Base-by-base conservation (phyloP, 1,140 invertebrate genomes). In the Rhagoletis pomonella region DNA sequence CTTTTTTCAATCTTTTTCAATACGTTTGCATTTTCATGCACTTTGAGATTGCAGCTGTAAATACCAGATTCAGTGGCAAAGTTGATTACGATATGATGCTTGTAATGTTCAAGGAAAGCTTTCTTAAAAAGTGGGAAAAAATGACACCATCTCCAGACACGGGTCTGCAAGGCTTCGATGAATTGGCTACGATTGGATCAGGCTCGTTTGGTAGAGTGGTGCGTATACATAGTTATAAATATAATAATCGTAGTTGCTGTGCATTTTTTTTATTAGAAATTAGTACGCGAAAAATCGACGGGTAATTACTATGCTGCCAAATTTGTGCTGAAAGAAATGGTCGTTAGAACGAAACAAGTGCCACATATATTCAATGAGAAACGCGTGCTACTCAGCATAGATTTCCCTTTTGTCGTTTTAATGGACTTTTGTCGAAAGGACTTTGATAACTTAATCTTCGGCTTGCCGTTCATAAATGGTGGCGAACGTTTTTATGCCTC, bases 401-500 rank as follows among this genome's bases (percentile, higher is more conserved):
- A 95, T 87, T 98, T 98, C 93, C 95, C 97, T 0, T 98, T 98
- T 92, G 93, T 97, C n/a, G 95, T 98, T 29, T 95, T 95, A 88
- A 94, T 98, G 94, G 95, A 97, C 88, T 97, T 95, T 91, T 97
- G 95, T 90, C 98, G 97, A 93, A 97, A 97, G 94, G 97, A 98
- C 90, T 97, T 97, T 90, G 96, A 96, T 3, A 97, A 97, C 91
- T 89, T 98, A 3, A 98, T 97, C 90, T 96, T 97, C 91, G 94
- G 97, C 1, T 94, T 98, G 91, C 97, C 97, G 4, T 98, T 97
- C 88, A 94, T 98, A 3, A 94, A 94, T 65, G 97, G 97, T 0
- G 97, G 97, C 0, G 97, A 97, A 3, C 96, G 96, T 90, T 99
- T 99, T 94, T 99, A 99, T 93, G 97, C 96, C 2, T 97, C 97